A percentile compares a stretch with the other conserved stretches of the same genome.
phyloP scores from a whole-genome alignment of 2,797 vertebrate species.

The Valencia hispanica region DNA sequence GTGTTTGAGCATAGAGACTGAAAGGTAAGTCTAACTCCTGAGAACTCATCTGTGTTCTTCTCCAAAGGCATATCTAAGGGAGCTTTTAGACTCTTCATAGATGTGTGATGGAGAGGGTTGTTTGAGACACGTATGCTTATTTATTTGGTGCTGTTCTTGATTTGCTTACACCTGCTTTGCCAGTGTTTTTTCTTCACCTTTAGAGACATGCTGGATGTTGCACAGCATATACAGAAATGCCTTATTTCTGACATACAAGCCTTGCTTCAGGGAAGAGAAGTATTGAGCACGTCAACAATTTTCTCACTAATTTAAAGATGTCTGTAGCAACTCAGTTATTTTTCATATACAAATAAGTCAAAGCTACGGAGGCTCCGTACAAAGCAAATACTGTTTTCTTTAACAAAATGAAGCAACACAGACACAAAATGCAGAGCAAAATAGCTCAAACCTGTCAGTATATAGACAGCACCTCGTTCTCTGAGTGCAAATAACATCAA shows the following conservation, averaged over 20 bases:
- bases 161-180: constrained; percentile 33
- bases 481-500: too few species aligned
- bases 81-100: not conserved
- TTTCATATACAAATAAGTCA: not conserved
- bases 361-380: too few species aligned
- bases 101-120: constrained; percentile 9
- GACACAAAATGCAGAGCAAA: not conserved
- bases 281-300: not conserved
- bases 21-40: constrained; percentile 49
- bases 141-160: constrained; percentile 23
- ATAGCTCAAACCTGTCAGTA: not conserved
- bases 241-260: not conserved
- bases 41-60: constrained; percentile 32
- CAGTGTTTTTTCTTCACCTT: constrained; percentile 54
- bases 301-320: not conserved
- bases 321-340: constrained; percentile 1
- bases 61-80: not conserved
- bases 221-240: not conserved
- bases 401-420: not conserved
- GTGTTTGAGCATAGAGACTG: constrained; percentile 7
- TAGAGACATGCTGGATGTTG: not conserved
- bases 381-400: not conserved
- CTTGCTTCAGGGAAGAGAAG: not conserved
- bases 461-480: not conserved
- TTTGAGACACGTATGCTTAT: constrained; percentile 29